Percentiles rank a stretch among this genome's conserved stretches.
These are phyloP conservation scores for Chironex yamaguchii DNA, from an alignment of 30 jellyfish, hydroid and myxozoan genomes.

Conservation along the genomic window DNA sequence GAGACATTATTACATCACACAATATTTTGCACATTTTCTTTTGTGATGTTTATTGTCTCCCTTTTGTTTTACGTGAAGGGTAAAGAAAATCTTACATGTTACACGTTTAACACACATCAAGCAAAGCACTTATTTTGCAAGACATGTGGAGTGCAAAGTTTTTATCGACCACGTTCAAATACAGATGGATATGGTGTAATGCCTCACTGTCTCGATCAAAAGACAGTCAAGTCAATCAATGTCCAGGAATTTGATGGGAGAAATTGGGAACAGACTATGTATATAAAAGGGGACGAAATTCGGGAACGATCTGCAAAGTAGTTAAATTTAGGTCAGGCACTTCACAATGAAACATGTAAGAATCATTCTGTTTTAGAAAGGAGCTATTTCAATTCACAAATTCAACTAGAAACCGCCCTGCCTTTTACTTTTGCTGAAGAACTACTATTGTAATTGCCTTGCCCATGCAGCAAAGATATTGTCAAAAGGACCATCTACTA, in stretches of 20 bases:
- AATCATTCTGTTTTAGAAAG: too few species aligned
- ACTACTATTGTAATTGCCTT: too few species aligned
- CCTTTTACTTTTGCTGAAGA: too few species aligned
- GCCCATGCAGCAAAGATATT: too few species aligned
- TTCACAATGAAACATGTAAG: too few species aligned
- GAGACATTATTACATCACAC: too few species aligned
- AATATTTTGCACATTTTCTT: too few species aligned
- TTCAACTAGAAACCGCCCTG: too few species aligned
- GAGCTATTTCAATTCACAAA: too few species aligned
- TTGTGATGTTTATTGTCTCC: not conserved
- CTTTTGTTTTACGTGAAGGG: constrained; percentile 43
- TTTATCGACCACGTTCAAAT: constrained; percentile 91
- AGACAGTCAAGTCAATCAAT: constrained; percentile 39
- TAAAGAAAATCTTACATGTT: constrained; percentile 75
- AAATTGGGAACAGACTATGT: constrained; percentile 84
- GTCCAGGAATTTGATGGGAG: constrained; percentile 76
- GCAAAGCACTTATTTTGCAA: constrained; percentile 93
- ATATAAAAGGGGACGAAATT: constrained; percentile 61
- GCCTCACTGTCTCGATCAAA: constrained; percentile 95
- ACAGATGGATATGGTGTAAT: constrained; percentile 96
- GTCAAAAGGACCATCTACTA: too few species aligned
- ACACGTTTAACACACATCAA: constrained; percentile 89
- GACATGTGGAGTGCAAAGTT: constrained; percentile 96
- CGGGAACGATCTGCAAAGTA: constrained; percentile 74
- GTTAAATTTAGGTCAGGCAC: too few species aligned